These are phyloP conservation scores for Rousettus leschenaultii DNA, from an alignment of 2,113 vertebrate genomes.

Conservation along the genomic window DNA sequence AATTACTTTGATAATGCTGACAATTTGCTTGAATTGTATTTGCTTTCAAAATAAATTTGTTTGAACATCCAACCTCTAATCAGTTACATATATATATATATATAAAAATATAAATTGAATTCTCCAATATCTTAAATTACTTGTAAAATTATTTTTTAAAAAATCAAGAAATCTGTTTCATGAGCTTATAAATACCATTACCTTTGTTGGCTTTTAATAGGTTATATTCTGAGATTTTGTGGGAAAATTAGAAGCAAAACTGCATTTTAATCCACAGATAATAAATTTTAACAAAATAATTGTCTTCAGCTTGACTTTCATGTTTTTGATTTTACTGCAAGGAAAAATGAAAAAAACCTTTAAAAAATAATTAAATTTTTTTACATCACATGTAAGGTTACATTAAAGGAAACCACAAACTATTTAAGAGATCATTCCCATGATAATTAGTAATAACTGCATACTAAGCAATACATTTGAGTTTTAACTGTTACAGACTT, in stretches of 20 bases:
- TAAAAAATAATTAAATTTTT: neutral
- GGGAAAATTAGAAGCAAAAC: neutral
- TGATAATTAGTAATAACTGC: neutral
- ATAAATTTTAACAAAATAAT: slow-evolving; percentile 38
- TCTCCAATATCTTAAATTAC: neutral
- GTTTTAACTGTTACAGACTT: slow-evolving; percentile 20
- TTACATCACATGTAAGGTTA: slow-evolving; percentile 25
- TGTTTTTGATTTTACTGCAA: neutral
- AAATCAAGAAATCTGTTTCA: slow-evolving; percentile 59
- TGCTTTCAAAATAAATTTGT: neutral
- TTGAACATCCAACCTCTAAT: neutral
- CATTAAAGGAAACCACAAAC: slow-evolving; percentile 33
- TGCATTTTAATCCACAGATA: neutral
- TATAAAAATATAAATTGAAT: neutral
- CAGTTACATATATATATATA: neutral
- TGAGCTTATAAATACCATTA: slow-evolving; percentile 56
- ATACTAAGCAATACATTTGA: slow-evolving; percentile 16
- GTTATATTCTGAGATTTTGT: neutral
- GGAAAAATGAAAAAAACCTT: neutral
- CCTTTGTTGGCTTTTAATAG: slow-evolving; percentile 55
- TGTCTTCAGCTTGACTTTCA: slow-evolving; percentile 11
- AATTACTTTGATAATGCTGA: neutral
- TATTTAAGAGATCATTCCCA: neutral
- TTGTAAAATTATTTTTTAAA: neutral
- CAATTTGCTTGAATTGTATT: neutral